A percentile compares a stretch with the other conserved stretches of the same genome.
phyloP scores from a whole-genome alignment of 2,113 vertebrate genomes.

The Pontoporia blainvillei region DNA sequence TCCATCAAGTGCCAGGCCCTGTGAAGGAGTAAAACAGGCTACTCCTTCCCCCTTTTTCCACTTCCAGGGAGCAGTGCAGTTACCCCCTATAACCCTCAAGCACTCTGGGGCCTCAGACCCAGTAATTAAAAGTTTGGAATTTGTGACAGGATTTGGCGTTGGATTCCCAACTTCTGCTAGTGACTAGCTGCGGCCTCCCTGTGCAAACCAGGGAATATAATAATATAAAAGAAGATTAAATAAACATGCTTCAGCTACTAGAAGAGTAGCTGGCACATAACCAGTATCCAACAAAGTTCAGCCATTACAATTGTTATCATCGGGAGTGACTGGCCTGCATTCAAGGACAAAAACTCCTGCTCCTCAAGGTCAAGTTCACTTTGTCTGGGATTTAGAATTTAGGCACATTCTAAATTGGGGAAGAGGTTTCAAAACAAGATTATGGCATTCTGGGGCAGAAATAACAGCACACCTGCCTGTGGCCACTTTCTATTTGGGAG shows the following conservation, averaged over 20 bases:
- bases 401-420: not conserved
- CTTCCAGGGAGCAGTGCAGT: not conserved
- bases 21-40: not conserved
- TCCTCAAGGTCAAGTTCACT: not conserved
- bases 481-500: not conserved
- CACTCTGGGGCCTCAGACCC: not conserved
- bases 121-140: not conserved
- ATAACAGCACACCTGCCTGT: not conserved
- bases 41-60: not conserved
- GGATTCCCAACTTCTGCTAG: not conserved
- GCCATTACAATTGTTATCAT: too few species aligned
- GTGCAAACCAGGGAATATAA: not conserved
- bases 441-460: not conserved
- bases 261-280: not conserved
- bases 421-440: not conserved
- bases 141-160: not conserved
- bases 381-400: not conserved
- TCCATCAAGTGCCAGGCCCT: not conserved
- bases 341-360: not conserved
- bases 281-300: not conserved
- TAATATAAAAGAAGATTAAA: not conserved
- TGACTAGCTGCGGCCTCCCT: not conserved
- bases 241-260: not conserved
- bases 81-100: not conserved
- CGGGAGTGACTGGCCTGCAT: not conserved